These are phyloP conservation scores for Eurois occulta DNA, from an alignment of 2,888 invertebrate genomes.

Conservation along the genomic window DNA sequence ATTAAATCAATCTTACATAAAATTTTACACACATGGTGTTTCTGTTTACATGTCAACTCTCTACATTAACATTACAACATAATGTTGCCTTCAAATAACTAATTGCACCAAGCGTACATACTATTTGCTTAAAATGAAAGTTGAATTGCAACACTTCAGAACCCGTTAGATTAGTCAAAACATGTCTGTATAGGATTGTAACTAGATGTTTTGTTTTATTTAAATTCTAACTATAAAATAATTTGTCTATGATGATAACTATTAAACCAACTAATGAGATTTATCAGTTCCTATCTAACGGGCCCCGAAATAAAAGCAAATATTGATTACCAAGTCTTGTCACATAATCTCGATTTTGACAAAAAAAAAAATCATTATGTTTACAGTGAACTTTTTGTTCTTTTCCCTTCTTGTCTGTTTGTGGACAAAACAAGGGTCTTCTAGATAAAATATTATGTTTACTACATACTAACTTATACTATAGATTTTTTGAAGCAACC, in stretches of 20 bases:
- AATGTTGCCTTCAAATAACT: constrained; percentile 78
- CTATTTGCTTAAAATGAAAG: constrained; percentile 69
- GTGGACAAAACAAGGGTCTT: constrained; percentile 68
- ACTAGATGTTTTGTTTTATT: constrained; percentile 42
- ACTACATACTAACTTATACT: constrained; percentile 83
- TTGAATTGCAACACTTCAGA: constrained; percentile 56
- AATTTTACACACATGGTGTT: constrained; percentile 84
- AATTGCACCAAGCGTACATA: constrained; percentile 83
- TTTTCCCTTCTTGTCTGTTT: constrained; percentile 68
- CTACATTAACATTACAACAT: constrained; percentile 80
- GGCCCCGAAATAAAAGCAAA: constrained; percentile 51
- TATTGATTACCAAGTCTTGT: constrained; percentile 55
- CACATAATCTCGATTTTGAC: constrained; percentile 60
- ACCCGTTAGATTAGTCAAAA: constrained; percentile 61
- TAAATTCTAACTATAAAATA: constrained; percentile 58
- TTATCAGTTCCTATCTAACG: constrained; percentile 59
- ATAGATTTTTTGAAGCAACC: constrained; percentile 81
- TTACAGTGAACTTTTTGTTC: constrained; percentile 78
- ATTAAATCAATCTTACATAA: constrained; percentile 88
- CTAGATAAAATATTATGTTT: constrained; percentile 74
- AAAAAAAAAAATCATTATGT: constrained; percentile 58
- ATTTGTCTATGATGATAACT: constrained; percentile 50
- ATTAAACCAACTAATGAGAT: constrained; percentile 62
- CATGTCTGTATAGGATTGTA: constrained; percentile 51
- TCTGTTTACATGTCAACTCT: constrained; percentile 80